These are phyloP conservation scores for Gasterosteus nipponicus DNA, from an alignment of 2,113 vertebrate species.

Conservation along the genomic window DNA sequence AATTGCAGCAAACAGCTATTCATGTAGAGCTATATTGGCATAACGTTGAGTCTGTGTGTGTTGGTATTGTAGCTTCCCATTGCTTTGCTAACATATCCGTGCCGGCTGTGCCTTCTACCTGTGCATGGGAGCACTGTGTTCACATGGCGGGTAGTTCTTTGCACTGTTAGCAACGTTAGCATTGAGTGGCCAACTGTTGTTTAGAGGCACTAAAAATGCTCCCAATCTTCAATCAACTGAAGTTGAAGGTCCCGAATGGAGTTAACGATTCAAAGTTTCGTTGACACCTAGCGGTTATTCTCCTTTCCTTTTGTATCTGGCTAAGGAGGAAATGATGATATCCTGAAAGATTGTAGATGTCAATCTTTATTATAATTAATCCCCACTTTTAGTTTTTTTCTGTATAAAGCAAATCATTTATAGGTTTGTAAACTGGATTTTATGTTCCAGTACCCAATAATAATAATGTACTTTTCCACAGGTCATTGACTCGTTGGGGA, in stretches of 20 bases:
- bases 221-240: no score
- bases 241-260: no score
- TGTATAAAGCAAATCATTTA: background rate
- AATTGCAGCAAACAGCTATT: background rate
- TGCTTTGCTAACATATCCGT: no score
- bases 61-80: no score
- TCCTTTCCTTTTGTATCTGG: background rate
- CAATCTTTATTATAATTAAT: background rate
- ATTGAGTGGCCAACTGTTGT: no score
- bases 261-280: no score
- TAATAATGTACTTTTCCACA: slow-evolving; percentile 44
- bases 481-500: slow-evolving; percentile 95
- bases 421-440: background rate
- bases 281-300: background rate
- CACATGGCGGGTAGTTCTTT: no score
- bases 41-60: background rate
- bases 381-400: no score
- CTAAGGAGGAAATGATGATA: background rate
- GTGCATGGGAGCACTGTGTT: no score
- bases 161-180: no score
- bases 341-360: background rate
- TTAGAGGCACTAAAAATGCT: no score
- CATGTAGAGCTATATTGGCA: background rate
- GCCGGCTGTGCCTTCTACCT: no score
- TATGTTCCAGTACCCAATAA: background rate